Base-by-base conservation (phyloP, 2,888 invertebrate species). In the Drepana falcataria region DNA sequence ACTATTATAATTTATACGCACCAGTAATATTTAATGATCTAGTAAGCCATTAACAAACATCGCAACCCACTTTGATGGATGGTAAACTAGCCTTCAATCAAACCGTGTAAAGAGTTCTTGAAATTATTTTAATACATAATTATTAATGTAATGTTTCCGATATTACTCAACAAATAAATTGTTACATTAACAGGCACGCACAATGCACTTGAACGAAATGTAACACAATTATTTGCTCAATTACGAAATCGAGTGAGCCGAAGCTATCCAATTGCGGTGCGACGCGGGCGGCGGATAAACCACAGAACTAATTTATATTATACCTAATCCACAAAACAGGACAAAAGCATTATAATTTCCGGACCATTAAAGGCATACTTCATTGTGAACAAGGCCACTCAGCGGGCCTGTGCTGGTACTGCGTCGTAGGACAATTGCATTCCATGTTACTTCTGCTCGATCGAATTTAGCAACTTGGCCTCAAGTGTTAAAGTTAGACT, bases 291-390 rank as follows among this genome's bases (percentile, higher is more conserved):
- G 64, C 60, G 60, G 56, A 58, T 57, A 60, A 72, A 79, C 81
- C 80, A 69, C 80, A 79, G 69, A 77, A 73, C 72, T 66, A 61
- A 66, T 68, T 64, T 71, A 69, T 65, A 64, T 66, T 73, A 69
- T 65, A 64, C 68, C 69, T 65, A 81, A 78, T 77, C 69, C 65
- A 76, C 65, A 68, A 64, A 70, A 66, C 64, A 77, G 73, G 75
- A 81, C 81, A 81, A 81, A 78, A 78, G 71, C 75, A 69, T 79
- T 77, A 80, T 79, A 83, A 85, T 89, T 86, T 88, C 87, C 87
- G 85, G 83, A 77, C 81, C 82, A 81, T 81, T 85, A 84, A 81
- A 77, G 73, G 80, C 77, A 66, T 76, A 78, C 74, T 76, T 83
- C 74, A 74, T 70, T 77, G 73, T 69, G 66, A 62, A 73, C 89